phyloP scores from a whole-genome alignment of 2,888 invertebrate species.

The Eudemis profundana region DNA sequence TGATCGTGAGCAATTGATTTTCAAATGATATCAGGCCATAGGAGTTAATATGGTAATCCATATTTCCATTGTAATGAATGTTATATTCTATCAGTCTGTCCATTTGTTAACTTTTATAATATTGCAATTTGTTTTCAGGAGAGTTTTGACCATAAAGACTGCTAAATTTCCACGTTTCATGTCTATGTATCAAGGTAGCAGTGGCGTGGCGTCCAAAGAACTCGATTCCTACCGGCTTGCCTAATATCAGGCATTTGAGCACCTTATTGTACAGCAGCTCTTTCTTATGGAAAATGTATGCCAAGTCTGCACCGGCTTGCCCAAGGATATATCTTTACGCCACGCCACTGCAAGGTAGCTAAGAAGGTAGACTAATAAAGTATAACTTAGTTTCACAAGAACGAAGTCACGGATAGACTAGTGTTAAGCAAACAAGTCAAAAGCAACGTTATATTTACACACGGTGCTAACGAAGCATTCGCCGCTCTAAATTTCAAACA shows the following conservation, averaged over 20 bases:
- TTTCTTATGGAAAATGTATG: too few relatives aligned
- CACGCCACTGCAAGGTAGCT: too few relatives aligned
- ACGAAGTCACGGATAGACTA: background rate
- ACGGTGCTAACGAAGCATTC: constrained; percentile 55
- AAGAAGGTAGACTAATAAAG: background rate
- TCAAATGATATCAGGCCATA: constrained; percentile 28
- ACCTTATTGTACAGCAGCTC: too few relatives aligned
- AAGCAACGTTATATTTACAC: constrained; percentile 66
- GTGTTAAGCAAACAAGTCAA: constrained; percentile 51
- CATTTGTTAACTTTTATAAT: background rate
- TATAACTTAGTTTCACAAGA: background rate
- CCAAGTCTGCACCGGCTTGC: too few relatives aligned
- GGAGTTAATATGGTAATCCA: constrained; percentile 7
- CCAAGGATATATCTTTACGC: too few relatives aligned
- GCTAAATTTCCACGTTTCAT: too few relatives aligned
- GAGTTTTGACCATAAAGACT: too few relatives aligned
- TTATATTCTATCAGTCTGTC: background rate
- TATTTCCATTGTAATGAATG: background rate
- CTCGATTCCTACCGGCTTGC: too few relatives aligned
- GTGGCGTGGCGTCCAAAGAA: too few relatives aligned
- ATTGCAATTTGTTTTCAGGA: too few relatives aligned
- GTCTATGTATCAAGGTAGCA: too few relatives aligned
- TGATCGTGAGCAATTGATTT: constrained; percentile 36
- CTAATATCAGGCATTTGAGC: too few relatives aligned
- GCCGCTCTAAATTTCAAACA: constrained; percentile 80